Evolutionary conservation across 2,888 invertebrate species (phyloP).

Genomic region (Hesperia comma): DNA sequence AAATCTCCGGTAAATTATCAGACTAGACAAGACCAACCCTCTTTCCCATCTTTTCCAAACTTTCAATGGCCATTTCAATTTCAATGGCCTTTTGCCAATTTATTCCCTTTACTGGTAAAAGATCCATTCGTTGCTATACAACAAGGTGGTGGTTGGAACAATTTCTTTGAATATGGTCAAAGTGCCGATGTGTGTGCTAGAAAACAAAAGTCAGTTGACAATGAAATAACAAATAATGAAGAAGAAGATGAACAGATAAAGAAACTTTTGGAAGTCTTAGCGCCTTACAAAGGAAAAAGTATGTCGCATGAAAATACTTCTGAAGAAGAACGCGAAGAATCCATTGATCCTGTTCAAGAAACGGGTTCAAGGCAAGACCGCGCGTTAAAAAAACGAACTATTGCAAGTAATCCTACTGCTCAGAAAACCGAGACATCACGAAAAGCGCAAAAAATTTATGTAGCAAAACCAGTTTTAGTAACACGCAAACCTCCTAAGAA

Average conservation of each 20-base stretch:
- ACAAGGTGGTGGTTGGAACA: constrained; percentile 79
- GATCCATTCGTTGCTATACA: constrained; percentile 81
- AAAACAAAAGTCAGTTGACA: constrained; percentile 59
- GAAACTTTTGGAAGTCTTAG: background rate
- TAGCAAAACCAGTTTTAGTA: constrained; percentile 49
- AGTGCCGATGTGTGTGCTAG: constrained; percentile 79
- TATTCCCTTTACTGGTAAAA: constrained; percentile 83
- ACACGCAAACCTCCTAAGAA: constrained; percentile 57
- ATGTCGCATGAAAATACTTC: constrained; percentile 42
- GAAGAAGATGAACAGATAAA: constrained; percentile 33
- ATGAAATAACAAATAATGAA: constrained; percentile 24
- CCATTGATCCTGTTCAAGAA: constrained; percentile 16
- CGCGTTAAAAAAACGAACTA: constrained; percentile 65
- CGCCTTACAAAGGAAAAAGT: constrained; percentile 23
- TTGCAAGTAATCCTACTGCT: constrained; percentile 49
- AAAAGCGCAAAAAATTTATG: constrained; percentile 58
- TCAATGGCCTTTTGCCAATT: constrained; percentile 79
- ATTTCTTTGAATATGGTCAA: constrained; percentile 85
- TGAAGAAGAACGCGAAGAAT: constrained; percentile 33
- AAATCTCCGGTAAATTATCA: constrained; percentile 50
- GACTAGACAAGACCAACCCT: constrained; percentile 58
- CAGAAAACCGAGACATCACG: constrained; percentile 54
- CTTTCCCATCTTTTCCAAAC: constrained; percentile 42
- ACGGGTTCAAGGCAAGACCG: constrained; percentile 57
- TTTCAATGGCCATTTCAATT: constrained; percentile 56